Conservation (phyloP, 2,113 vertebrate species). For the Zapus hudsonius region DNA sequence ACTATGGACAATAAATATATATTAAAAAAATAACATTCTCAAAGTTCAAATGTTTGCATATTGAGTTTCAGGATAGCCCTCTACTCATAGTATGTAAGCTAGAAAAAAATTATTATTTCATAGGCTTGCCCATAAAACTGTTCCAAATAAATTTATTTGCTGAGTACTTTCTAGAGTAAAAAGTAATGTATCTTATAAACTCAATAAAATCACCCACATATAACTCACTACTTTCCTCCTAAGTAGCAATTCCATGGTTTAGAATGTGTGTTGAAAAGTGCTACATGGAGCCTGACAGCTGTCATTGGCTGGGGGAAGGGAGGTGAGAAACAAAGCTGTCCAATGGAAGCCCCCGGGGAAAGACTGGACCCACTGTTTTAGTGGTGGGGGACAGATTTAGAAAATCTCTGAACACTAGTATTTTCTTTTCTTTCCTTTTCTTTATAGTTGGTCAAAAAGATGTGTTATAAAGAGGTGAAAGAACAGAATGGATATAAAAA, state of each 20-base stretch:
- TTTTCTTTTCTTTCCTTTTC: neutral
- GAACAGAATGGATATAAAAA: neutral
- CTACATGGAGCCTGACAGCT: neutral
- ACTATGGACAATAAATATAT: too few relatives aligned
- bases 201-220: neutral
- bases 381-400: neutral
- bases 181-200: slow-evolving; percentile 4
- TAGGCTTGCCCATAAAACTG: slow-evolving; percentile 32
- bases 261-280: slow-evolving; percentile 31
- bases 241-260: slow-evolving; percentile 17
- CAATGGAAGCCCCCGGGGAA: neutral
- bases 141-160: slow-evolving; percentile 29
- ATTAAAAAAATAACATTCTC: slow-evolving; percentile 5
- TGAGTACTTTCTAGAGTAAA: slow-evolving; percentile 36
- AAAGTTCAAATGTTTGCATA: slow-evolving; percentile 17
- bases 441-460: neutral
- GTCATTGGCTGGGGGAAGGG: neutral
- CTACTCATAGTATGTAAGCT: neutral
- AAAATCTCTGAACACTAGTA: neutral
- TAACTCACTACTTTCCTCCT: slow-evolving; percentile 30
- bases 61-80: neutral
- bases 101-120: neutral
- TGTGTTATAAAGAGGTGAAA: neutral
- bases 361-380: neutral
- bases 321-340: neutral